Conservation (phyloP, 2,797 vertebrate species). For the Arctocebus calabarensis region DNA sequence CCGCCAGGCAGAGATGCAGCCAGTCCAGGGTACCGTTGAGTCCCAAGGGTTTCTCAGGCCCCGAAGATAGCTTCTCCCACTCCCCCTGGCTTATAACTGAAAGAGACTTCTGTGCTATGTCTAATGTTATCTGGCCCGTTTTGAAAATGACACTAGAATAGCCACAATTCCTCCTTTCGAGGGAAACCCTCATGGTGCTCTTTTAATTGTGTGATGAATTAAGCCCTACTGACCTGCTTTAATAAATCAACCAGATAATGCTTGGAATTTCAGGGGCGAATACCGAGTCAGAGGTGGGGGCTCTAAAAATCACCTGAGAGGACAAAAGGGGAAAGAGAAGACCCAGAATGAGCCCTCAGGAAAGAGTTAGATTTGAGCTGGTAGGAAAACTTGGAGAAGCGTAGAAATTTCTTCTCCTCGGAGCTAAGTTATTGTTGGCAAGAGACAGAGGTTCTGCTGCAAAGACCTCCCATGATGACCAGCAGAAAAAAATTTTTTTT, state of each 20-base stretch:
- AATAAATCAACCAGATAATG: constrained; percentile 72
- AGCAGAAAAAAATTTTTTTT: constrained; percentile 42
- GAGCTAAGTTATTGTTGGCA: constrained; percentile 83
- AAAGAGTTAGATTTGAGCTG: constrained; percentile 35
- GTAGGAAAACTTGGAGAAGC: constrained; percentile 49
- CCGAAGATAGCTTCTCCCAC: neutral
- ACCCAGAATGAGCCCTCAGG: neutral
- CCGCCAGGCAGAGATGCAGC: neutral
- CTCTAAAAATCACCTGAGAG: constrained; percentile 42
- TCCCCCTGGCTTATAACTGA: neutral
- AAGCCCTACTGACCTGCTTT: constrained; percentile 59
- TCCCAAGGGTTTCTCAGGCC: neutral
- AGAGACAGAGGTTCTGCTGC: constrained; percentile 10
- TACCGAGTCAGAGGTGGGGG: neutral
- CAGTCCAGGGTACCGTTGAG: neutral
- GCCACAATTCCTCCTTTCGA: neutral
- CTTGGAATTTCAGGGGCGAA: constrained; percentile 23
- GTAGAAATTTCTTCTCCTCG: constrained; percentile 60
- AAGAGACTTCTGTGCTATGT: constrained; percentile 59
- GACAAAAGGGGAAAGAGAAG: constrained; percentile 18
- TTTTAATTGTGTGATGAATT: constrained; percentile 76
- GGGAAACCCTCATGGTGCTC: constrained; percentile 47
- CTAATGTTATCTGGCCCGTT: constrained; percentile 74
- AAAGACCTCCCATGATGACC: constrained; percentile 84
- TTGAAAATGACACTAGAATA: constrained; percentile 58